These are phyloP conservation scores for Lepus europaeus DNA, from an alignment of 2,113 vertebrate species.

Conservation along the genomic window DNA sequence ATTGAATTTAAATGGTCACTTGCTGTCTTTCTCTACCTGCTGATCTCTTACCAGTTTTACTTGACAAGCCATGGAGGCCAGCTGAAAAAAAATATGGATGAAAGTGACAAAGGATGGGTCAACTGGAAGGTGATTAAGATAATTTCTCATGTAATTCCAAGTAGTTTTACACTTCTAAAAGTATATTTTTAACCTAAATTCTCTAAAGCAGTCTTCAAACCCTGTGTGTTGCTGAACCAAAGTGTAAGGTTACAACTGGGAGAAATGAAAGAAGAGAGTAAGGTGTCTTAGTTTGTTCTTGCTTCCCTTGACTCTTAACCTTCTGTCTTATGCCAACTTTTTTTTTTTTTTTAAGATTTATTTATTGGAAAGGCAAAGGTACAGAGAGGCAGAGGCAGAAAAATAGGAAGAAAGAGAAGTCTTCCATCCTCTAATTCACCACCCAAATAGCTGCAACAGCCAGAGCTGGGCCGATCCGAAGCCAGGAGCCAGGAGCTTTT, in stretches of 20 bases:
- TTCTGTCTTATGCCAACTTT: not conserved
- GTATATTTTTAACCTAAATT: not conserved
- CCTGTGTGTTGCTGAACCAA: not conserved
- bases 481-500: no score
- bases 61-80: conserved; percentile 96
- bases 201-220: not conserved
- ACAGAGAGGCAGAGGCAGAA: no score
- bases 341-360: no score
- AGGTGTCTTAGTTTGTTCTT: not conserved
- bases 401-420: no score
- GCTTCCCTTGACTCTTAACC: not conserved
- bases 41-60: conserved; percentile 90
- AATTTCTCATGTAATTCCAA: not conserved
- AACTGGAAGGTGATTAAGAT: conserved; percentile 95
- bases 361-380: no score
- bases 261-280: not conserved
- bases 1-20: not conserved
- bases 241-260: not conserved
- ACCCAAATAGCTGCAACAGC: no score
- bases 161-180: not conserved
- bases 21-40: not conserved
- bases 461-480: no score
- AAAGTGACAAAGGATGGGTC: conserved; percentile 97
- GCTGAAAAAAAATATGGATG: conserved; percentile 96
- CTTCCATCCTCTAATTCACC: no score